Base-by-base conservation (phyloP, 2,797 vertebrate genomes). In the Molossus molossus region DNA sequence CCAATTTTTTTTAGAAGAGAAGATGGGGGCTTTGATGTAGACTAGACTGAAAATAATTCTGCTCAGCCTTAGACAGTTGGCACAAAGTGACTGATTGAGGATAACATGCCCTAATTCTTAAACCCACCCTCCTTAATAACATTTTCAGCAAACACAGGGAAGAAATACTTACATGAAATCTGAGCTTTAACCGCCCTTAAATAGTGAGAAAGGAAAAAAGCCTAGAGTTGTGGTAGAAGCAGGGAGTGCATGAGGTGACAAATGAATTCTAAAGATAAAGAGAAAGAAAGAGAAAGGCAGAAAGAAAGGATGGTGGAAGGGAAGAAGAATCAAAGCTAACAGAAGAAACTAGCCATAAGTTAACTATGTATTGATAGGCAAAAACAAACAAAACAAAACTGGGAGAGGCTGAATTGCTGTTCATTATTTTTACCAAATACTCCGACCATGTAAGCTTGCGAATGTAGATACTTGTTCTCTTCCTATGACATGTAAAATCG, bases 111-210 rank as follows among this genome's bases (percentile, higher is more conserved):
- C 65, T 25, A 20, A 12, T 55, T 58, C 2, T 94, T 50, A 67
- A 77, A 45, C 15, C 10, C 2, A 18, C 6, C 7, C 82, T 91
- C 15, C n/a, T 40, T 88, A 73, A 37, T 45, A 85, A 67, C 48
- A 64, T 27, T 80, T 53, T 79, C 58, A 93, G 15, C 64, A 87
- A 73, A 48, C 27, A 50, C 3, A 14, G 1, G 6, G 4, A n/a
- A 86, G 17, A 92, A 85, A 82, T 2, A 20, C 88, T 88, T 82
- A 64, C 60, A 82, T 93, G 18, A 79, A 80, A 70, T 80, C 18
- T 13, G 2, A 48, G 5, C 5, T 75, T 89, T 53, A 94, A 37
- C 25, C 0, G 48, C 6, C 4, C 7, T 20, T 83, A 40, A 6
- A 23, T 65, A 75, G 1, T 55, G 9, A 89, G 81, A 69, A 76